These are phyloP conservation scores for Craterocephalus amniculus DNA, from an alignment of 2,797 vertebrate genomes.

Conservation along the genomic window DNA sequence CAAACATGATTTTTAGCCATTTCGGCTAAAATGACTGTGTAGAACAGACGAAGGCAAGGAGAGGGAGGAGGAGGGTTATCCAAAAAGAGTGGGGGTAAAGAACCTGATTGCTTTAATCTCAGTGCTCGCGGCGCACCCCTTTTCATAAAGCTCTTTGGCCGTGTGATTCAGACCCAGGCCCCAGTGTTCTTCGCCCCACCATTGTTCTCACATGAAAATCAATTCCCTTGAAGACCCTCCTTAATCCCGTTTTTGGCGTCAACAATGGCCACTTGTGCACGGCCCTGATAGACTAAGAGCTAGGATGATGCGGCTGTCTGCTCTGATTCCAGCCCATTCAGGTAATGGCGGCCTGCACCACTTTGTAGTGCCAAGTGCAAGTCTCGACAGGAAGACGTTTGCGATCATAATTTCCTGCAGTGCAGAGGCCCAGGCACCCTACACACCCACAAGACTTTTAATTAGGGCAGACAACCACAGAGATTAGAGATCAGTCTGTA, in stretches of 20 bases:
- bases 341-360: constrained; percentile 90
- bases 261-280: constrained; percentile 99
- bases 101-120: constrained; percentile 95
- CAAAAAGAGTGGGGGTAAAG: constrained; percentile 83
- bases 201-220: constrained; percentile 99
- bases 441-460: constrained; percentile 95
- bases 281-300: constrained; percentile 96
- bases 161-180: constrained; percentile 94
- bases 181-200: constrained; percentile 85
- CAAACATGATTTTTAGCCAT: constrained; percentile 67
- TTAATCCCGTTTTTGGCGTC: constrained; percentile 99
- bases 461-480: constrained; percentile 99
- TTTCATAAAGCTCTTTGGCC: constrained; percentile 95
- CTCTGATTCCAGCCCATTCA: constrained; percentile 99
- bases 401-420: constrained; percentile 99
- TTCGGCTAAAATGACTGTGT: constrained; percentile 72
- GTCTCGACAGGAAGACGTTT: constrained; percentile 98
- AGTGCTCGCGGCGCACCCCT: constrained; percentile 91
- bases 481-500: constrained; percentile 94
- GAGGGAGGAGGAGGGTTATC: constrained; percentile 59
- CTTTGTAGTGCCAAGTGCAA: constrained; percentile 97
- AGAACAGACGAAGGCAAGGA: constrained; percentile 58
- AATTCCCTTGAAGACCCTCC: constrained; percentile 99
- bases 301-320: constrained; percentile 99
- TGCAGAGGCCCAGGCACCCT: constrained; percentile 85